Evolutionary conservation across 1,140 invertebrate genomes (phyloP).

Genomic region (Drosophila jambulina): DNA sequence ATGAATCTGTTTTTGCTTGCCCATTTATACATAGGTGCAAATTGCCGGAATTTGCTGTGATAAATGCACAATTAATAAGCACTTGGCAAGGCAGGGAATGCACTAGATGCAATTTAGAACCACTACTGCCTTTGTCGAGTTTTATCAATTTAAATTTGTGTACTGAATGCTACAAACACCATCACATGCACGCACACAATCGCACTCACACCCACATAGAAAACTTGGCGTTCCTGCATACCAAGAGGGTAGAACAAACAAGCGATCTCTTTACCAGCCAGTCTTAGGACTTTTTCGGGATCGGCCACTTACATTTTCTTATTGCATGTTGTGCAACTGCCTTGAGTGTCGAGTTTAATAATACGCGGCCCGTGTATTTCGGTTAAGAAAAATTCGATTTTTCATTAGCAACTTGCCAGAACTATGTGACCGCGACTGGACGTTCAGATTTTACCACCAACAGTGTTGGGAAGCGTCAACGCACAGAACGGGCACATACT

Average conservation of each 20-base stretch:
- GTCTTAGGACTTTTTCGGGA: background rate
- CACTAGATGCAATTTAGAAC: slow-evolving; percentile 36
- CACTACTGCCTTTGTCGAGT: slow-evolving; percentile 43
- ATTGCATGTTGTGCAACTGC: slow-evolving; percentile 40
- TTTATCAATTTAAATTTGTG: slow-evolving; percentile 81
- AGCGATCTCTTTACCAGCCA: slow-evolving; percentile 18
- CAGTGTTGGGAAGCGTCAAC: background rate
- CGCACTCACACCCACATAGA: slow-evolving; percentile 34
- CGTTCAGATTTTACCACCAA: background rate
- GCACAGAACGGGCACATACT: too few species aligned
- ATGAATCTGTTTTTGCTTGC: slow-evolving; percentile 55
- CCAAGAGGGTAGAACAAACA: slow-evolving; percentile 39
- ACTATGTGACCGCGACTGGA: slow-evolving; percentile 9
- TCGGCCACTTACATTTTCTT: slow-evolving; percentile 62
- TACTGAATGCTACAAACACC: slow-evolving; percentile 66
- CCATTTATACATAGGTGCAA: slow-evolving; percentile 12
- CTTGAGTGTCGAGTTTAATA: slow-evolving; percentile 27
- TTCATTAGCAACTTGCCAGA: slow-evolving; percentile 55
- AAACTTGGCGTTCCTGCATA: slow-evolving; percentile 68
- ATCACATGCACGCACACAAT: slow-evolving; percentile 25
- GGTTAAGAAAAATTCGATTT: slow-evolving; percentile 54
- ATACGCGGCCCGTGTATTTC: slow-evolving; percentile 29
- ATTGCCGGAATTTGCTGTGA: slow-evolving; percentile 7
- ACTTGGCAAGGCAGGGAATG: slow-evolving; percentile 14
- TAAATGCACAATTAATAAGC: slow-evolving; percentile 30